Conservation (phyloP, 2,797 vertebrate genomes). For the Coracias cyanogaster region DNA sequence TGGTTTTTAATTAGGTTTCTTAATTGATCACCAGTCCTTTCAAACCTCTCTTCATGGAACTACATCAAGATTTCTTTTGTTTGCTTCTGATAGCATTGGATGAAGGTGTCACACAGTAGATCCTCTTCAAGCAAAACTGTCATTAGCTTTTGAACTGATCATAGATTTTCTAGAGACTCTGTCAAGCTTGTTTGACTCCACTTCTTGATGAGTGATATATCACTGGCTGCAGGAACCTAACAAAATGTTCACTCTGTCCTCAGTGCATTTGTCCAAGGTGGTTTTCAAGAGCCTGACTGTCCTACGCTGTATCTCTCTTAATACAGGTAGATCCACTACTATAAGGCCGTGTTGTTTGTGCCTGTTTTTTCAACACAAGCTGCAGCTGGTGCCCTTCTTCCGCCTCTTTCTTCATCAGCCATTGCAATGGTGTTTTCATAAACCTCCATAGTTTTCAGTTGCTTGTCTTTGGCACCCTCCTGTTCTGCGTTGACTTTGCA, state of each 20-base stretch:
- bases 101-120: neutral
- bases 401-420: slow-evolving; percentile 59
- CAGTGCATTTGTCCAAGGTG: slow-evolving; percentile 34
- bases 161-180: neutral
- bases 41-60: neutral
- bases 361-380: slow-evolving; percentile 16
- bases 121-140: slow-evolving; percentile 17
- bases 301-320: neutral
- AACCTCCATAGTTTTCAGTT: slow-evolving; percentile 63
- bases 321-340: neutral
- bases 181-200: neutral
- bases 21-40: neutral
- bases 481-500: slow-evolving; percentile 70
- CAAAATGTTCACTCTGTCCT: slow-evolving; percentile 11
- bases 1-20: neutral
- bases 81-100: neutral
- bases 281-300: slow-evolving; percentile 35
- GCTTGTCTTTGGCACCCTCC: slow-evolving; percentile 59
- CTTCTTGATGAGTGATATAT: neutral
- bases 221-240: slow-evolving; percentile 8
- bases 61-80: slow-evolving; percentile 15
- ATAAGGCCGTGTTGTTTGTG: slow-evolving; percentile 73
- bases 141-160: slow-evolving; percentile 19
- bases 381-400: neutral
- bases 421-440: slow-evolving; percentile 71